phyloP scores from a whole-genome alignment of 2,797 vertebrate genomes.

The Heteromormyrus szaboi region DNA sequence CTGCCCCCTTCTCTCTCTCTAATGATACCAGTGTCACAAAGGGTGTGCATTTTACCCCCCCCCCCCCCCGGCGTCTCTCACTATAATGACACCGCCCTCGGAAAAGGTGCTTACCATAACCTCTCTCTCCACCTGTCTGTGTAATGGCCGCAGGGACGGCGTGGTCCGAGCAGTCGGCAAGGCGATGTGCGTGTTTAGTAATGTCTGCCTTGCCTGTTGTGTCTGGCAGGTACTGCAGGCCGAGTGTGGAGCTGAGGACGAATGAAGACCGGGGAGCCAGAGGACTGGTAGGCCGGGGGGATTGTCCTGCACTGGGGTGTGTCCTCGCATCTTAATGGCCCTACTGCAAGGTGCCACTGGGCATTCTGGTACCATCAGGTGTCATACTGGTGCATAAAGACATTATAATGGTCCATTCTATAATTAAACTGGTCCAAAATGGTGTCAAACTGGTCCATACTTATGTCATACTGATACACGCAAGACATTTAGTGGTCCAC shows the following conservation, averaged over 20 bases:
- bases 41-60: background rate
- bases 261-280: constrained; percentile 35
- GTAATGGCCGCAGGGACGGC: background rate
- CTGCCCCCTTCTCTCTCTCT: background rate
- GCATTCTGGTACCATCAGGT: background rate
- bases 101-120: background rate
- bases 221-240: constrained; percentile 26
- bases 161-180: background rate
- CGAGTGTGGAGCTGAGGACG: constrained; percentile 6
- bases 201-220: background rate
- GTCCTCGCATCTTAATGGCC: background rate
- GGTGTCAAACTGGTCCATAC: background rate
- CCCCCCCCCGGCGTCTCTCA: background rate
- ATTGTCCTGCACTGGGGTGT: background rate
- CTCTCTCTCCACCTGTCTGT: background rate
- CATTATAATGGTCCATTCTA: background rate
- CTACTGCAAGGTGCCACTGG: background rate
- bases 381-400: background rate
- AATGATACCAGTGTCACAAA: background rate
- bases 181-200: background rate
- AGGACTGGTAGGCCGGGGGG: constrained; percentile 34
- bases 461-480: background rate
- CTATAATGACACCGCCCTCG: background rate
- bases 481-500: background rate
- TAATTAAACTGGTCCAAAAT: background rate